A percentile compares a stretch with the other conserved stretches of the same genome.
These are phyloP conservation scores for Phoebastria nigripes DNA, from an alignment of 2,797 vertebrate species.

Conservation along the genomic window DNA sequence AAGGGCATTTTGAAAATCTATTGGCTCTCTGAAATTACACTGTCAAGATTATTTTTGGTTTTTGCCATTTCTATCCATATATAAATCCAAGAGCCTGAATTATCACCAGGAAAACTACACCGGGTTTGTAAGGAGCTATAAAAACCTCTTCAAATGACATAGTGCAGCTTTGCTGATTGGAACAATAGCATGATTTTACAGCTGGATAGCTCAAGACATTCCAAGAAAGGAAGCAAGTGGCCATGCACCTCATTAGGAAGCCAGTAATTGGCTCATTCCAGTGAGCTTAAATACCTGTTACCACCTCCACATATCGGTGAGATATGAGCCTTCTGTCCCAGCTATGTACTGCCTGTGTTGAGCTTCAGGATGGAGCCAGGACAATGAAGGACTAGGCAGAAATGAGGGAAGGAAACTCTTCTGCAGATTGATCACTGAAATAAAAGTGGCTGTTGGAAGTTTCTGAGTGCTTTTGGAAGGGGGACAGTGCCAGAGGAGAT, in stretches of 20 bases:
- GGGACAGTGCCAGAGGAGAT: background rate
- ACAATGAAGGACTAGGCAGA: background rate
- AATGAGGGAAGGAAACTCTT: background rate
- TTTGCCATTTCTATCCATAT: background rate
- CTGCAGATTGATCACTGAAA: background rate
- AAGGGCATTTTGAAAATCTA: background rate
- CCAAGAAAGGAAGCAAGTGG: background rate
- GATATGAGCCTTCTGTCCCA: background rate
- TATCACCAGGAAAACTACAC: background rate
- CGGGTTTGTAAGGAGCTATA: background rate
- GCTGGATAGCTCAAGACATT: background rate
- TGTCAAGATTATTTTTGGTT: background rate
- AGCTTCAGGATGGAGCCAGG: background rate
- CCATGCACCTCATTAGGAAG: background rate
- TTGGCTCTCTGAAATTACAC: background rate
- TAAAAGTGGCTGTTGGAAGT: background rate
- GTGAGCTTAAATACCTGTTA: background rate
- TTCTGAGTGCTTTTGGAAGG: background rate
- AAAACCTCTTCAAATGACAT: background rate
- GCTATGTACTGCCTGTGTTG: background rate
- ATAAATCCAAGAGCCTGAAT: background rate
- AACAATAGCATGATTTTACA: background rate
- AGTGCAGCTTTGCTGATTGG: background rate
- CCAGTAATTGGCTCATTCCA: background rate
- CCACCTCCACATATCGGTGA: background rate